Conservation (phyloP, 1,140 invertebrate genomes). For the Protaetia brevitarsis region DNA sequence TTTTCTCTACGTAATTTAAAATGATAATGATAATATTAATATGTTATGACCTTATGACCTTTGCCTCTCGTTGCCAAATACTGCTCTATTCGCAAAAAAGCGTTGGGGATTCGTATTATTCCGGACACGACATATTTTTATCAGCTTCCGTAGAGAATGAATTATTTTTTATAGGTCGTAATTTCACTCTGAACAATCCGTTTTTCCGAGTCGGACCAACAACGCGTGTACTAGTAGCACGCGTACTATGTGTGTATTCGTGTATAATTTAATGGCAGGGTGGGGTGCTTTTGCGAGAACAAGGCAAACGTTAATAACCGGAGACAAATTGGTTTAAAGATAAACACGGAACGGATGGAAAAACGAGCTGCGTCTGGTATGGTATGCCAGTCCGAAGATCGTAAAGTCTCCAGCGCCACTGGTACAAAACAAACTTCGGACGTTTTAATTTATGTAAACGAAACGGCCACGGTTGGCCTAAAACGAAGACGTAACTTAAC, state of each 20-base stretch:
- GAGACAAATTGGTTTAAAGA: slow-evolving; percentile 8
- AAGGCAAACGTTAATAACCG: slow-evolving; percentile 7
- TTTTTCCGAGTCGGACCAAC: neutral
- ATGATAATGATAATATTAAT: too few species aligned
- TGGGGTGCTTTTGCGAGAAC: neutral
- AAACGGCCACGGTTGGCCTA: neutral
- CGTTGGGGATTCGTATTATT: neutral
- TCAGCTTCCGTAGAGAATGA: slow-evolving; percentile 8
- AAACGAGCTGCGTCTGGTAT: neutral
- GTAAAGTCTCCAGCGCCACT: neutral
- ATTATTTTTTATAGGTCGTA: slow-evolving; percentile 15
- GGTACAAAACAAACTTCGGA: neutral
- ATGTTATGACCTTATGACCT: too few species aligned
- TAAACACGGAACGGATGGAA: slow-evolving; percentile 2
- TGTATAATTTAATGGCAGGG: neutral
- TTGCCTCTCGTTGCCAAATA: too few species aligned
- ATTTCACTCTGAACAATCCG: neutral
- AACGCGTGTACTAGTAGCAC: too few species aligned
- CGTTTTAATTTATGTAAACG: slow-evolving; percentile 4
- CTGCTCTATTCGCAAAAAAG: neutral
- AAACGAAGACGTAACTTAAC: too few species aligned
- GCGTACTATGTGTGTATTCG: neutral
- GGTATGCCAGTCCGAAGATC: neutral
- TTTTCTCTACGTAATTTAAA: too few species aligned
- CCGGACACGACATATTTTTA: slow-evolving; percentile 10